A percentile compares a stretch with the other conserved stretches of the same genome.
Conservation (phyloP, 2,113 vertebrate genomes). For the Thermophis baileyi region DNA sequence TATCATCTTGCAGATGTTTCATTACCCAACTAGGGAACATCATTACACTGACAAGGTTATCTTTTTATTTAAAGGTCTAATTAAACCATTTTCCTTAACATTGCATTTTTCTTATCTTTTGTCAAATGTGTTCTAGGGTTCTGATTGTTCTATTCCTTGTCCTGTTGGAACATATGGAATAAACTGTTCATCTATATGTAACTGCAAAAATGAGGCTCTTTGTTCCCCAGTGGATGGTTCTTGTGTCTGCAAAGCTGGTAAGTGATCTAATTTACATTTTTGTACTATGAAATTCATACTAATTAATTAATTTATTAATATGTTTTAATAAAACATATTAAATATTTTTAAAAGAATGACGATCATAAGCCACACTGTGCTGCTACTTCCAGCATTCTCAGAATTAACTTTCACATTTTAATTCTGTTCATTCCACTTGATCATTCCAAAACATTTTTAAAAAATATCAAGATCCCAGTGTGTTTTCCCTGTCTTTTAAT, state of each 20-base stretch:
- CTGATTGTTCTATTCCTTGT: slow-evolving; percentile 80
- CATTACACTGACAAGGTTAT: not conserved
- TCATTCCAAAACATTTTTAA: not conserved
- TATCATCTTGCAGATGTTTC: not conserved
- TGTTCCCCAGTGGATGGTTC: slow-evolving; percentile 93
- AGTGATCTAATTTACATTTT: slow-evolving; percentile 25
- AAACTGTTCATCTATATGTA: slow-evolving; percentile 87
- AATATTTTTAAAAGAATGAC: not conserved
- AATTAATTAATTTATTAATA: too few relatives aligned
- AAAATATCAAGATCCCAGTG: not conserved
- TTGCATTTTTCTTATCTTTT: slow-evolving; percentile 2
- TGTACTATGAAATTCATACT: not conserved
- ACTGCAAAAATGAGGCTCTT: slow-evolving; percentile 82
- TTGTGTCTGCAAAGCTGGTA: slow-evolving; percentile 90
- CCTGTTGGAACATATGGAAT: slow-evolving; percentile 77
- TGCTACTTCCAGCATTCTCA: not conserved
- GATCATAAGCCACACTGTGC: not conserved
- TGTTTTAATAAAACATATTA: not conserved
- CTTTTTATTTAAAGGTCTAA: not conserved
- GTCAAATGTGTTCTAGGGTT: slow-evolving; percentile 68
- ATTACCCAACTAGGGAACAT: not conserved
- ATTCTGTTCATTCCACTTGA: not conserved
- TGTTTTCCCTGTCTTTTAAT: not conserved
- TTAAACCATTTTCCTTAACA: not conserved
- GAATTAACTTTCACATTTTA: not conserved